phyloP scores from a whole-genome alignment of 2,888 invertebrate genomes.

The Leptura quadrifasciata region DNA sequence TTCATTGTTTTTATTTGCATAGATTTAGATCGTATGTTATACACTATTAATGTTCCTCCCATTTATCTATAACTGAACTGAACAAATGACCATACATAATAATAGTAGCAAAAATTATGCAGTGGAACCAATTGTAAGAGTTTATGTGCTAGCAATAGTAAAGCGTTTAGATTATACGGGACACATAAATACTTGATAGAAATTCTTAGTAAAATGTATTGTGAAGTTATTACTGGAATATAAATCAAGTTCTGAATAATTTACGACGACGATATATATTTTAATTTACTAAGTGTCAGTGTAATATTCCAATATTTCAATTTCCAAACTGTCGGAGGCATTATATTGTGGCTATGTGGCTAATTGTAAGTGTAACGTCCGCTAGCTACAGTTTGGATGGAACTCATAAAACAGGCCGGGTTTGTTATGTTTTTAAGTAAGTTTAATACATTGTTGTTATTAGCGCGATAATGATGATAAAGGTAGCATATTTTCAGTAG shows the following conservation, averaged over 20 bases:
- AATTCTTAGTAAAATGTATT: conserved; percentile 24
- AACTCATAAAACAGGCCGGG: background rate
- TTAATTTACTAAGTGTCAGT: conserved; percentile 41
- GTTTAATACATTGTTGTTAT: too few relatives aligned
- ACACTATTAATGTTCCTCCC: too few relatives aligned
- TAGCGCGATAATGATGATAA: too few relatives aligned
- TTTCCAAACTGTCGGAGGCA: conserved; percentile 15
- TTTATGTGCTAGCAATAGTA: conserved; percentile 16
- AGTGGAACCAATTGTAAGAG: background rate
- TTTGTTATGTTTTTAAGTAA: background rate
- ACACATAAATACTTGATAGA: conserved; percentile 24
- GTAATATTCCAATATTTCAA: conserved; percentile 36
- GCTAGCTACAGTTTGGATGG: background rate
- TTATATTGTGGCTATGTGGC: conserved; percentile 25
- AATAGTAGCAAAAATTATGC: background rate
- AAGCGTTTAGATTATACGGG: background rate
- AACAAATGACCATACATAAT: too few relatives aligned
- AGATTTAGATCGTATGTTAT: too few relatives aligned
- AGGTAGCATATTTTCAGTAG: too few relatives aligned
- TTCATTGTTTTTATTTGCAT: too few relatives aligned
- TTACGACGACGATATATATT: conserved; percentile 25
- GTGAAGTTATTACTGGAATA: conserved; percentile 15
- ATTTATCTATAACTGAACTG: too few relatives aligned
- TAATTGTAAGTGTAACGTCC: conserved; percentile 32
- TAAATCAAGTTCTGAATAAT: conserved; percentile 38